Evolutionary conservation across 2,888 invertebrate genomes (phyloP).

Genomic region (Rugalucina vietnamica): DNA sequence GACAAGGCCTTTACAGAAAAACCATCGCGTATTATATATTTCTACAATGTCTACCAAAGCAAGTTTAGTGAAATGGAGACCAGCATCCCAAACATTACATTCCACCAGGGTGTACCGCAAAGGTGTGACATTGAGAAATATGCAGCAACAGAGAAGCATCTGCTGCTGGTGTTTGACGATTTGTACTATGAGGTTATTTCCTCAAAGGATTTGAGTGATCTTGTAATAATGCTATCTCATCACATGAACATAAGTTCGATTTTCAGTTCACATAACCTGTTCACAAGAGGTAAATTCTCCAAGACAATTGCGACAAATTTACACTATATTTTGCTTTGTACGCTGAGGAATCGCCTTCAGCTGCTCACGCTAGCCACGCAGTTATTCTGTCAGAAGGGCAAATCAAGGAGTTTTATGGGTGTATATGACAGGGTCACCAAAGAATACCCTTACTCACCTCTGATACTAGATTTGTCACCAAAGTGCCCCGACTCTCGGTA

Average conservation of each 20-base stretch:
- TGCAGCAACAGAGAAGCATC: neutral
- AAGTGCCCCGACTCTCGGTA: neutral
- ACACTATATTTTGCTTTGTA: slow-evolving; percentile 9
- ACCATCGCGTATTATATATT: neutral
- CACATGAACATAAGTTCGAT: slow-evolving; percentile 3
- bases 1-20: neutral
- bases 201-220: slow-evolving; percentile 3
- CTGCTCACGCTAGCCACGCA: slow-evolving; percentile 14
- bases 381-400: slow-evolving; percentile 4
- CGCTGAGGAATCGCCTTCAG: slow-evolving; percentile 13
- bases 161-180: slow-evolving; percentile 10
- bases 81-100: neutral
- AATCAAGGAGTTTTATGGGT: neutral
- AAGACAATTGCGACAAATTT: slow-evolving; percentile 21
- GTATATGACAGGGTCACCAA: slow-evolving; percentile 14
- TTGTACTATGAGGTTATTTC: slow-evolving; percentile 10
- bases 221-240: neutral
- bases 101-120: slow-evolving; percentile 1
- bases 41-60: neutral
- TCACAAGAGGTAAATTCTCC: slow-evolving; percentile 1
- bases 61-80: neutral
- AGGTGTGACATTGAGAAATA: slow-evolving; percentile 3
- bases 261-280: slow-evolving; percentile 4
- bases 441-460: neutral
- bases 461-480: slow-evolving; percentile 7